A percentile compares a stretch with the other conserved stretches of the same genome.
Conservation (phyloP, 2,797 vertebrate species). For the Siniperca undulata region DNA sequence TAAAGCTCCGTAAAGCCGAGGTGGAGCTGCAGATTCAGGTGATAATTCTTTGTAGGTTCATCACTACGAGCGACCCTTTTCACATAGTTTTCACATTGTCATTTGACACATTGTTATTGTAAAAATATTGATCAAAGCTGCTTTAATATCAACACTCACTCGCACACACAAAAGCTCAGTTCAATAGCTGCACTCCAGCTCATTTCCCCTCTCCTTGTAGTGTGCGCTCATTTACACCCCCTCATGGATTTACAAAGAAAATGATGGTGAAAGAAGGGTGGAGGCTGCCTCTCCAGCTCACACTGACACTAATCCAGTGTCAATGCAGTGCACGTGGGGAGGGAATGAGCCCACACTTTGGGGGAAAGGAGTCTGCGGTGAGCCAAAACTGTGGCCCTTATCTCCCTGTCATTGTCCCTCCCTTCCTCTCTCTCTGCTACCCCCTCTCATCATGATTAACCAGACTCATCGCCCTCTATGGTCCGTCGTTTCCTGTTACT, state of each 20-base stretch:
- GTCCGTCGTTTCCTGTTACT: constrained; percentile 89
- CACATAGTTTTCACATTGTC: not conserved
- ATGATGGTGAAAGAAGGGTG: constrained; percentile 59
- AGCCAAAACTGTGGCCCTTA: constrained; percentile 58
- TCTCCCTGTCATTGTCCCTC: constrained; percentile 63
- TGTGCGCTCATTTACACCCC: constrained; percentile 66
- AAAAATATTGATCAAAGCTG: constrained; percentile 22
- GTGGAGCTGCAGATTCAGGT: not conserved
- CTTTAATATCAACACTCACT: constrained; percentile 39
- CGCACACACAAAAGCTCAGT: constrained; percentile 18
- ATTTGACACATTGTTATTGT: not conserved
- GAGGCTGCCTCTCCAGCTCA: constrained; percentile 60
- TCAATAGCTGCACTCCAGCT: constrained; percentile 46
- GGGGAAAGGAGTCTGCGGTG: constrained; percentile 49
- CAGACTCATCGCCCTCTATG: constrained; percentile 79
- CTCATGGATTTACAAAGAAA: constrained; percentile 70
- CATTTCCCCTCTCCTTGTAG: constrained; percentile 35
- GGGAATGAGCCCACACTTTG: constrained; percentile 50
- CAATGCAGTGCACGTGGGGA: constrained; percentile 56
- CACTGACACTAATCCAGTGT: constrained; percentile 73
- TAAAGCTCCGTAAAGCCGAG: not conserved
- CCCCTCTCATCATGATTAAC: constrained; percentile 77
- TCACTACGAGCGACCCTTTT: not conserved
- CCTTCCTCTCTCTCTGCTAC: constrained; percentile 33
- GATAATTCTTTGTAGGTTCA: not conserved